Base-by-base conservation (phyloP, 2,888 invertebrate genomes). In the Phorcus lineatus region DNA sequence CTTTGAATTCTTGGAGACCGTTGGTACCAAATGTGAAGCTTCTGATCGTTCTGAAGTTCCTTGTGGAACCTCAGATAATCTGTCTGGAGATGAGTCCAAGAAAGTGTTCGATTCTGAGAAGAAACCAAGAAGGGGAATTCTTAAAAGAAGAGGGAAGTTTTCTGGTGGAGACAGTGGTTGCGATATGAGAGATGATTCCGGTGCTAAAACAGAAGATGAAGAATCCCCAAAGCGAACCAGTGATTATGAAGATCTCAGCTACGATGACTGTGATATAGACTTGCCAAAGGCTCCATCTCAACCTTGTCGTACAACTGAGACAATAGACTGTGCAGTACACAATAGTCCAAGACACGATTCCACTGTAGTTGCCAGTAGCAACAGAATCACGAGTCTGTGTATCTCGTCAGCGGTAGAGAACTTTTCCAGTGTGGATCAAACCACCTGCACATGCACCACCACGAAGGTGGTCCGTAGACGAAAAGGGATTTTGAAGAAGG, bases 41-140 rank as follows among this genome's bases (percentile, higher is more conserved):
- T 40, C 70, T 13, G 36, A 7, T n/a, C 22, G 7, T 13, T 75
- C 75, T 17, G 52, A 24, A 31, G 79, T 36, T 7, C 28, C 11
- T 6, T 17, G 24, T 22, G n/a, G 19, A n/a, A 67, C 28, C 16
- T 19, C 40, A 36, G 55, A 74, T 36, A 40, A 52, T 19, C 66
- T 28, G 13, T 16, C 52, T 57, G 28, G 52, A 6, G 80, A 79
- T 22, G 80, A 77, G 54, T 28, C 47, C 0, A 77, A 82, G n/a
- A 85, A 84, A 70, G 86, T 88, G 22, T 90, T 91, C 84, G 90
- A 91, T 84, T 89, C 90, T 16, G 88, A 86, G 55, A 86, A 84
- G 79, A 91, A 89, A 80, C 92, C 92, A 54, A 87, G 86, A 22
- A 84, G 91, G 7, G 86, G 92, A 57, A 92, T 92, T 77, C 85